These are phyloP conservation scores for Bombus cullumanus DNA, from an alignment of 1,140 invertebrate genomes.

Conservation along the genomic window DNA sequence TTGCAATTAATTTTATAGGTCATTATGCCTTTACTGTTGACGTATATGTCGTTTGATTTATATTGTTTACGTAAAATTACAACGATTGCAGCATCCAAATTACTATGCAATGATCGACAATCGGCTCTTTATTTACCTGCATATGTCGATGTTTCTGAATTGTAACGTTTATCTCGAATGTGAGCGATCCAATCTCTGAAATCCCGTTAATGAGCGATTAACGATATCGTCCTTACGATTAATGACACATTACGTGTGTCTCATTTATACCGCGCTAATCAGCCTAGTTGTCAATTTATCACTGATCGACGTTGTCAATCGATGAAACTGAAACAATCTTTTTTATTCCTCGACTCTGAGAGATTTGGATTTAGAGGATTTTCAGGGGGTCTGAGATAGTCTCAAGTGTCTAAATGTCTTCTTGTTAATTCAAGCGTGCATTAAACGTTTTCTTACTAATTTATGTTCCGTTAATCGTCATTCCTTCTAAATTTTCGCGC, in stretches of 20 bases:
- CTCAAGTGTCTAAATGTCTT: no score
- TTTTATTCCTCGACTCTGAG: background rate
- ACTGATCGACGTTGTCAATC: background rate
- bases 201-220: slow-evolving; percentile 15
- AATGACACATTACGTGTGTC: background rate
- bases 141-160: background rate
- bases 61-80: background rate
- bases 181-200: slow-evolving; percentile 10
- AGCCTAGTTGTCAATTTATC: background rate
- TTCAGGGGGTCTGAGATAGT: no score
- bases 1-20: background rate
- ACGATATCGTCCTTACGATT: slow-evolving; percentile 14
- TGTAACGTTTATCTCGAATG: background rate
- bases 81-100: background rate
- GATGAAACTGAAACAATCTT: background rate
- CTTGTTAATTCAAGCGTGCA: no score
- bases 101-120: background rate
- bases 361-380: background rate
- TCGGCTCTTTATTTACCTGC: background rate
- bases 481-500: no score
- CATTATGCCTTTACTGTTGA: background rate
- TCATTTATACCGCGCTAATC: background rate
- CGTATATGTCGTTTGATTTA: background rate
- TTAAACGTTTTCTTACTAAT: no score
- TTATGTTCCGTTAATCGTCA: no score